Evolutionary conservation across 2,888 invertebrate genomes (phyloP).

Genomic region (Harpagoxenus sublaevis): DNA sequence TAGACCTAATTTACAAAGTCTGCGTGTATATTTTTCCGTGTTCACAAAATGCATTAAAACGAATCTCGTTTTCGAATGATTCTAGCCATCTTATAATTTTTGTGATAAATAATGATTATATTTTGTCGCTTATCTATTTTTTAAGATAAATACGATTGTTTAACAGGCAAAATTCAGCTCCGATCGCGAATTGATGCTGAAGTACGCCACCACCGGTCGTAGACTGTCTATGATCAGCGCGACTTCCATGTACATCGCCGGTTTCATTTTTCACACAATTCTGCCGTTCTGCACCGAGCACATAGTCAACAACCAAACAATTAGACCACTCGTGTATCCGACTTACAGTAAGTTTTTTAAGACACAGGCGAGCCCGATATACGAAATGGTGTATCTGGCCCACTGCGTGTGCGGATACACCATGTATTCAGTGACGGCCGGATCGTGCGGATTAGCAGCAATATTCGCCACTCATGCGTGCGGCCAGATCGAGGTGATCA

Average conservation of each 20-base stretch:
- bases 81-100: neutral
- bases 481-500: slow-evolving; percentile 67
- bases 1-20: neutral
- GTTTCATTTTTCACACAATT: slow-evolving; percentile 63
- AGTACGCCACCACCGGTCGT: slow-evolving; percentile 73
- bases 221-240: slow-evolving; percentile 65
- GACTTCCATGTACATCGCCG: slow-evolving; percentile 68
- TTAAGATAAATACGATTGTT: slow-evolving; percentile 35
- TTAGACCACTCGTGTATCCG: slow-evolving; percentile 74
- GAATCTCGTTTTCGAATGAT: neutral
- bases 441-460: slow-evolving; percentile 63
- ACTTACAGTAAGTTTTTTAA: slow-evolving; percentile 65
- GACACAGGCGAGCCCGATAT: slow-evolving; percentile 55
- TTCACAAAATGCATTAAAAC: neutral
- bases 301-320: slow-evolving; percentile 66
- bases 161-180: slow-evolving; percentile 52
- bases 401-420: slow-evolving; percentile 61
- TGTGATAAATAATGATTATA: neutral
- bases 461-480: slow-evolving; percentile 69
- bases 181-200: slow-evolving; percentile 74
- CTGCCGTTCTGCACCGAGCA: slow-evolving; percentile 53
- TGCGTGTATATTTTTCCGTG: neutral
- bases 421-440: slow-evolving; percentile 57
- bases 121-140: neutral
- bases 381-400: slow-evolving; percentile 64